Base-by-base conservation (phyloP, 2,797 vertebrate genomes). In the Glossophaga mutica region DNA sequence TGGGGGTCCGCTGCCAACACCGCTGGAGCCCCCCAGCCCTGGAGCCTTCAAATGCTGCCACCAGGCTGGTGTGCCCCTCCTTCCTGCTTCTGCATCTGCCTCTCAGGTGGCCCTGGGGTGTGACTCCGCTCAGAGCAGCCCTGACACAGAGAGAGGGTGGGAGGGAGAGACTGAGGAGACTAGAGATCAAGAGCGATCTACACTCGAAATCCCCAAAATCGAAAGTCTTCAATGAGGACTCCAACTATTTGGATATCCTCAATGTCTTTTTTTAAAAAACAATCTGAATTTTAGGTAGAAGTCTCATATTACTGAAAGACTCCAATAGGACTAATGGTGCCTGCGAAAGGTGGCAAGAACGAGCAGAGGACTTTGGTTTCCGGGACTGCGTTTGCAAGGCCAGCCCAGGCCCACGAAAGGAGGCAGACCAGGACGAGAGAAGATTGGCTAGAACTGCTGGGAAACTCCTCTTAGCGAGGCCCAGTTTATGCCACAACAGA, bases 221-320 rank as follows among this genome's bases (percentile, higher is more conserved):
- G 57, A 52, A 84, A 90, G 42, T 57, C 76, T 94, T 82, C n/a
- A 70, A 9, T 59, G 48, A 95, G 52, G 93, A 14, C 76, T 95
- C 82, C 67, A 82, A 85, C 81, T 87, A 68, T 93, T 87, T 94
- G 62, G 87, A 84, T 94, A 57, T 89, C n/a, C 88, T 62, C 39
- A 21, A 59, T 11, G 59, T 73, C 87, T 96, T 50, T 94, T 83
- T 97, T 87, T 91, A 65, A 86, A 96, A 89, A 87, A 92, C 37
- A 92, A 85, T 90, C 22, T 93, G 84, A 95, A 88, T 87, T 93
- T 81, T 94, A 90, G 97, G 52, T 71, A 83, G 65, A 76, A 55
- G 65, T 84, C 81, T 92, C 78, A 82, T 74, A 50, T 68, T 48
- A 22, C 34, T 22, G 57, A 92, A 81, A 95, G 79, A 84, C 29